Evolutionary conservation across 1,140 invertebrate species (phyloP), one percentile per base, ranked within the genome.

Genomic region (Orussus abietinus): DNA sequence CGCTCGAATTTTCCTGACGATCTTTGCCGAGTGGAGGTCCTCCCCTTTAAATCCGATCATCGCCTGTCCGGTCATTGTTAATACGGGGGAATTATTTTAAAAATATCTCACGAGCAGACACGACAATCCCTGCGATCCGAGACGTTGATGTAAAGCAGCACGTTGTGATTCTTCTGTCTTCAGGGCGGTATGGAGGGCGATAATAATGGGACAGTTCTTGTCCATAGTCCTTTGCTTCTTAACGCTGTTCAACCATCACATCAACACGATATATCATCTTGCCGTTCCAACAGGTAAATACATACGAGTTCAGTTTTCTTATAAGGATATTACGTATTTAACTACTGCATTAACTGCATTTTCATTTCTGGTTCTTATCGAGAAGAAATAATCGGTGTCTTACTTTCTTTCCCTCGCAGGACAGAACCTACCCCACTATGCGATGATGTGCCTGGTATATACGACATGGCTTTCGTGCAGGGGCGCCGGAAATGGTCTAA

Each of bases 341-440:
- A n/a, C n/a, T n/a, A n/a, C n/a, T n/a, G n/a, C n/a, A n/a, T n/a
- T n/a, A n/a, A n/a, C n/a, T n/a, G n/a, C n/a, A n/a, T n/a, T n/a
- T n/a, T n/a, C n/a, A n/a, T n/a, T n/a, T n/a, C n/a, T n/a, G n/a
- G n/a, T n/a, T n/a, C n/a, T n/a, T n/a, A n/a, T n/a, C n/a, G n/a
- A n/a, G n/a, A n/a, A n/a, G n/a, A n/a, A n/a, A n/a, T n/a, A n/a
- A n/a, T n/a, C n/a, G n/a, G n/a, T 11, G 25, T 42, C 17, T 14
- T 46, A 26, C 22, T 30, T 30, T 36, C 18, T 33, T 48, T 30
- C 51, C 50, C 41, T 66, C 68, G 45, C 57, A 83, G 86, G 80
- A 32, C 88, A 90, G 69, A 84, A 84, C 55, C 80, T 91, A 54
- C 76, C 87, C n/a, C 86, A 86, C 42, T 92, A 92, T 65, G 72